Percentiles rank a stretch among this genome's conserved stretches.
Evolutionary conservation across 1,140 invertebrate species (phyloP).

Genomic region (Apis laboriosa): DNA sequence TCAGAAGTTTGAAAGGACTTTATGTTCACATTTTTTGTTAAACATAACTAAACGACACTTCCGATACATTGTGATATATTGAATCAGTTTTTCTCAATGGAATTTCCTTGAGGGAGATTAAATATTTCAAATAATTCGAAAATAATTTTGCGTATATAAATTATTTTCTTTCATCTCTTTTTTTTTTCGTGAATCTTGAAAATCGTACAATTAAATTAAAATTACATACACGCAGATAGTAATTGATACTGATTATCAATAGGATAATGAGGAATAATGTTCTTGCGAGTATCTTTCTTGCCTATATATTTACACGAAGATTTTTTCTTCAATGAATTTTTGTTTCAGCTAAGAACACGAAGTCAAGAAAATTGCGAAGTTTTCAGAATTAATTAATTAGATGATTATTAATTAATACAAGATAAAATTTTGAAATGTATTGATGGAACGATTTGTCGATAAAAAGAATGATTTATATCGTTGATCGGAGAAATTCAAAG

Average conservation of each 20-base stretch:
- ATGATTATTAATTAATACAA: neutral
- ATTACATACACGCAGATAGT: neutral
- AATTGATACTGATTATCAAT: conserved; percentile 4
- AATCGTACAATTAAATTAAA: neutral
- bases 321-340: neutral
- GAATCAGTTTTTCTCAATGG: neutral
- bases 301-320: neutral
- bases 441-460: neutral
- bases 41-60: neutral
- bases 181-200: neutral
- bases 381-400: neutral
- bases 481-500: too few relatives aligned
- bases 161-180: neutral
- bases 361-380: neutral
- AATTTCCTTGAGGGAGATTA: neutral
- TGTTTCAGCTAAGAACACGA: neutral
- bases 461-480: neutral
- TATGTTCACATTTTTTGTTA: conserved; percentile 30
- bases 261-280: neutral
- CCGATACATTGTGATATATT: neutral
- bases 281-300: neutral
- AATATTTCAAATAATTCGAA: neutral
- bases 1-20: neutral
- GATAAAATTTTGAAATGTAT: neutral
- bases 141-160: neutral